A percentile compares a stretch with the other conserved stretches of the same genome.
phyloP scores from a whole-genome alignment of 2,113 vertebrate species.

The Erythrocebus patas region DNA sequence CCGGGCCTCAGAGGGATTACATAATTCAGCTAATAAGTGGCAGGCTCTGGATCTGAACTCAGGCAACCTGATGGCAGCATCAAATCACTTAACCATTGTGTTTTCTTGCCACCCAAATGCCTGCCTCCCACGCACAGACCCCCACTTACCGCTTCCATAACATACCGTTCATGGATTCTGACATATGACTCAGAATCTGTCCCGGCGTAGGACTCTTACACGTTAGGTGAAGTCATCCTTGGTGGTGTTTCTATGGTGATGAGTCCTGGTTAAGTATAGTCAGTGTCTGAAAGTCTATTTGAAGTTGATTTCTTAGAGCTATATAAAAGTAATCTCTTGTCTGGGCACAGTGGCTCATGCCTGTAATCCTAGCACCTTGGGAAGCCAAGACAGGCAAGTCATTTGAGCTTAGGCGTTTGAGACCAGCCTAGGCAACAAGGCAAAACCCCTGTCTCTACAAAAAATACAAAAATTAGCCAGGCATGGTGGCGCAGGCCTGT shows the following conservation, averaged over 20 bases:
- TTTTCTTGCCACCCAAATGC: background rate
- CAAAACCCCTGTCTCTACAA: too few species aligned
- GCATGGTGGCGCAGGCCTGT: too few species aligned
- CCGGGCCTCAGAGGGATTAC: background rate
- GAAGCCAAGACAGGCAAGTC: too few species aligned
- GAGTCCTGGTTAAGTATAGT: background rate
- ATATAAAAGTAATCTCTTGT: background rate
- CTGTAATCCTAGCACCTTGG: too few species aligned
- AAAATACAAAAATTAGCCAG: too few species aligned
- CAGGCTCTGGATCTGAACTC: background rate
- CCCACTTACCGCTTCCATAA: background rate
- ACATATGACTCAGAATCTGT: background rate
- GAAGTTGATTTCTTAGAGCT: background rate
- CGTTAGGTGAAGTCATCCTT: background rate
- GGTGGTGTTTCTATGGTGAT: slow-evolving; percentile 9
- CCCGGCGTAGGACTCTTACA: background rate
- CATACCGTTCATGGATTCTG: background rate
- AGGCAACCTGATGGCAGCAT: background rate
- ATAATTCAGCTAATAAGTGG: background rate
- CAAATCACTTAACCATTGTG: background rate
- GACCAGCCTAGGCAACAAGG: too few species aligned
- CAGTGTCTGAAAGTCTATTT: background rate
- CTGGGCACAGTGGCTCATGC: too few species aligned
- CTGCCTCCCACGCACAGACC: fast-evolving
- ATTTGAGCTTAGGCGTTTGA: too few species aligned